Evolutionary conservation across 2,797 vertebrate species (phyloP).

Genomic region (Hydrolagus colliei): DNA sequence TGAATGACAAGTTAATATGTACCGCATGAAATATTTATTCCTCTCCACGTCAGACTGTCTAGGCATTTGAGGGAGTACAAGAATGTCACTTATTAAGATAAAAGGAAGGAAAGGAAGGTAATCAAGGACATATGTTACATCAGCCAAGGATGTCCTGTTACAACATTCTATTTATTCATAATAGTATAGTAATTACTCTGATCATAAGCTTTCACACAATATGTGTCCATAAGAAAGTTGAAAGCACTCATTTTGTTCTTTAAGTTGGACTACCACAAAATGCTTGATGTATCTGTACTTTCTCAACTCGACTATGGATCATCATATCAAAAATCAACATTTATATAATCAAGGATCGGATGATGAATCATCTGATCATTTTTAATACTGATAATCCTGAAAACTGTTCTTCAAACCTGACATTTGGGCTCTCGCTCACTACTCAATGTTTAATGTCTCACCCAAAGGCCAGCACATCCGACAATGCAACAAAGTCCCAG

Average conservation of each 20-base stretch:
- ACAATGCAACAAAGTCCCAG: too few relatives aligned
- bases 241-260: constrained; percentile 96
- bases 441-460: too few relatives aligned
- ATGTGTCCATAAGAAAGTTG: constrained; percentile 80
- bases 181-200: constrained; percentile 90
- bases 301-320: background rate
- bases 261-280: constrained; percentile 68
- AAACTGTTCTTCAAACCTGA: too few relatives aligned
- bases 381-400: background rate
- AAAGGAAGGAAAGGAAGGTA: constrained; percentile 94
- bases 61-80: constrained; percentile 97
- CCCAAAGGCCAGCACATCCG: too few relatives aligned
- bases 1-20: constrained; percentile 99
- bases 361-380: background rate
- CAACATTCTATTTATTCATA: constrained; percentile 82
- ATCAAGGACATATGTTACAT: constrained; percentile 99
- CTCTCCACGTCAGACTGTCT: constrained; percentile 99
- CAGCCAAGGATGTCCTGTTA: constrained; percentile 88
- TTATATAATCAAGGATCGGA: background rate
- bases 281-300: constrained; percentile 60
- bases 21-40: constrained; percentile 99
- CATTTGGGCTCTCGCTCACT: too few relatives aligned
- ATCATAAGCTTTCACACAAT: constrained; percentile 90
- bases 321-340: background rate
- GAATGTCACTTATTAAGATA: constrained; percentile 99